A percentile compares a stretch with the other conserved stretches of the same genome.
Evolutionary conservation across 2,113 vertebrate species (phyloP).

Genomic region (Oenanthe oenanthe): DNA sequence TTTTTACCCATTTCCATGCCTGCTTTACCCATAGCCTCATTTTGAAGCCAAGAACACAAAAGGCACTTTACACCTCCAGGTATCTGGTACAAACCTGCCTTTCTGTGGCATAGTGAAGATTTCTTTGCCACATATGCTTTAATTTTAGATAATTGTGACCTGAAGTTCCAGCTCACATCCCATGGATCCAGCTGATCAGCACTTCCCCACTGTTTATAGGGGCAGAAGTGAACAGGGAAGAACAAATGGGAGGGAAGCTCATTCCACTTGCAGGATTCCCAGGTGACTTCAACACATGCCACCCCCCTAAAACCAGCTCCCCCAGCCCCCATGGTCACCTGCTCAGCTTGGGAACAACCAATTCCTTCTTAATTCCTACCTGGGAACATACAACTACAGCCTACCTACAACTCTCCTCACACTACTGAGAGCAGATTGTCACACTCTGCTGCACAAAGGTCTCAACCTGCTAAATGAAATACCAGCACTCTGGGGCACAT

Average conservation of each 20-base stretch:
- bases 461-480: not conserved
- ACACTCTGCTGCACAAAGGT: not conserved
- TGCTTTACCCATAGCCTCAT: not conserved
- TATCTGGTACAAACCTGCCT: not conserved
- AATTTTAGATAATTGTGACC: not conserved
- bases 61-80: not conserved
- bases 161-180: not conserved
- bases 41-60: not conserved
- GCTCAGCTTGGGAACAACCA: not conserved
- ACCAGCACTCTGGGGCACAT: not conserved
- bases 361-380: not conserved
- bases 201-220: not conserved
- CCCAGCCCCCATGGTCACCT: not conserved
- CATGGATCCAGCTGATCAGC: not conserved
- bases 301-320: fast-evolving
- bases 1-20: not conserved
- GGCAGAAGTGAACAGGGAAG: not conserved
- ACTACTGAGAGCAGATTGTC: not conserved
- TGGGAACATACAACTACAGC: too few relatives aligned
- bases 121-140: constrained; percentile 15
- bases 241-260: not conserved
- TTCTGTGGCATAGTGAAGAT: not conserved
- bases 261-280: not conserved
- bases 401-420: not conserved
- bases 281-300: not conserved